A percentile compares a stretch with the other conserved stretches of the same genome.
Evolutionary conservation across 2,888 invertebrate genomes (phyloP).

Genomic region (Eupithecia pulchellata): DNA sequence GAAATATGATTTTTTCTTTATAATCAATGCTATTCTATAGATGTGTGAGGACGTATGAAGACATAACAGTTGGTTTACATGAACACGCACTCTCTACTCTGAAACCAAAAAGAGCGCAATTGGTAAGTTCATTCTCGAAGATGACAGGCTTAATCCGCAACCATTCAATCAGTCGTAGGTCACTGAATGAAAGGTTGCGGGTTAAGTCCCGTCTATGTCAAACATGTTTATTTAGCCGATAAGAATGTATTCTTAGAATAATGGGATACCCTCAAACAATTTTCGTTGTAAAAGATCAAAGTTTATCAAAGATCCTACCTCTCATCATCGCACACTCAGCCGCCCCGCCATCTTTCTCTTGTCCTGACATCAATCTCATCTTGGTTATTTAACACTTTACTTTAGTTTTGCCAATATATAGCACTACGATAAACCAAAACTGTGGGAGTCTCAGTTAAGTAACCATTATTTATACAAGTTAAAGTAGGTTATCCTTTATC

Average conservation of each 20-base stretch:
- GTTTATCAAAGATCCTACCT: slow-evolving; percentile 54
- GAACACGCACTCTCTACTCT: too few relatives aligned
- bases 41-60: too few relatives aligned
- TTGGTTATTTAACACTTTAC: slow-evolving; percentile 29
- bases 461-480: slow-evolving; percentile 73
- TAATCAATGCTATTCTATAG: too few relatives aligned
- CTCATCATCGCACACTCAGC: slow-evolving; percentile 63
- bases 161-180: too few relatives aligned
- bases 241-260: neutral
- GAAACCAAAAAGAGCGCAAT: too few relatives aligned
- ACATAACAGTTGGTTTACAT: too few relatives aligned
- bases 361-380: slow-evolving; percentile 74
- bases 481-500: slow-evolving; percentile 82
- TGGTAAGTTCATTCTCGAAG: too few relatives aligned
- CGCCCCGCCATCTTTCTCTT: slow-evolving; percentile 76
- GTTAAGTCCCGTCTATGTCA: neutral
- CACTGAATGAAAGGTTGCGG: too few relatives aligned
- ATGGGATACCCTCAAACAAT: neutral
- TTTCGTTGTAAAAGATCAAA: slow-evolving; percentile 6
- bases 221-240: neutral
- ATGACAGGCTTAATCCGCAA: too few relatives aligned
- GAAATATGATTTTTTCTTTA: too few relatives aligned
- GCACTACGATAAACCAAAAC: slow-evolving; percentile 46
- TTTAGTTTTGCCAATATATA: neutral
- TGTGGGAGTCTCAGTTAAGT: slow-evolving; percentile 57